These are phyloP conservation scores for Acanthochromis polyacanthus DNA, from an alignment of 2,113 vertebrate species.

Conservation along the genomic window DNA sequence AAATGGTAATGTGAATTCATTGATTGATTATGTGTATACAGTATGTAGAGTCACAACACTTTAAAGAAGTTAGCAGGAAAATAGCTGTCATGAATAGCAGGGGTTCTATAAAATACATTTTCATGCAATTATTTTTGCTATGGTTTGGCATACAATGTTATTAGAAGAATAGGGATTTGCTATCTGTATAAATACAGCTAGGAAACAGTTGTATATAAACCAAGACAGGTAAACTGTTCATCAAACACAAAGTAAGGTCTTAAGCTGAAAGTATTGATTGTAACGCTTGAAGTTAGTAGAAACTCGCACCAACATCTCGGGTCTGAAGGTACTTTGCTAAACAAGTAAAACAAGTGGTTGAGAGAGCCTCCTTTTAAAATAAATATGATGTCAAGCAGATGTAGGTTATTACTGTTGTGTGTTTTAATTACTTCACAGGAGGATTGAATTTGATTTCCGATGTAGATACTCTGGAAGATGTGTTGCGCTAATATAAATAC, in stretches of 20 bases:
- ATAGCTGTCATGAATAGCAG: too few relatives aligned
- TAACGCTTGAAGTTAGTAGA: neutral
- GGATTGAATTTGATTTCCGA: conserved; percentile 66
- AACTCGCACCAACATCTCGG: conserved; percentile 2
- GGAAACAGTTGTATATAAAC: neutral
- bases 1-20: neutral
- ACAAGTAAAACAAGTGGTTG: conserved; percentile 52
- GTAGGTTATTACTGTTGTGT: conserved; percentile 66
- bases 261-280: neutral
- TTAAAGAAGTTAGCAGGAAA: too few relatives aligned
- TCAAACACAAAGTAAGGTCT: neutral
- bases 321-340: conserved; percentile 16
- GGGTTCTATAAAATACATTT: too few relatives aligned
- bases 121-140: neutral
- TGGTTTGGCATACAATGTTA: neutral
- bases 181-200: too few relatives aligned
- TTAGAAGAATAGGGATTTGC: too few relatives aligned
- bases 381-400: conserved; percentile 78
- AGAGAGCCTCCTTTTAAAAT: conserved; percentile 64
- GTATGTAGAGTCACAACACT: neutral
- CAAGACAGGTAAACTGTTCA: neutral
- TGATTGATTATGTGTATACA: conserved; percentile 1
- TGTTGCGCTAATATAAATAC: conserved; percentile 7
- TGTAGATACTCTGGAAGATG: conserved; percentile 45
- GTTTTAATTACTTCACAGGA: conserved; percentile 71